Base-by-base conservation (phyloP, 92 coral and sea anemone species). In the Ricordea florida region DNA sequence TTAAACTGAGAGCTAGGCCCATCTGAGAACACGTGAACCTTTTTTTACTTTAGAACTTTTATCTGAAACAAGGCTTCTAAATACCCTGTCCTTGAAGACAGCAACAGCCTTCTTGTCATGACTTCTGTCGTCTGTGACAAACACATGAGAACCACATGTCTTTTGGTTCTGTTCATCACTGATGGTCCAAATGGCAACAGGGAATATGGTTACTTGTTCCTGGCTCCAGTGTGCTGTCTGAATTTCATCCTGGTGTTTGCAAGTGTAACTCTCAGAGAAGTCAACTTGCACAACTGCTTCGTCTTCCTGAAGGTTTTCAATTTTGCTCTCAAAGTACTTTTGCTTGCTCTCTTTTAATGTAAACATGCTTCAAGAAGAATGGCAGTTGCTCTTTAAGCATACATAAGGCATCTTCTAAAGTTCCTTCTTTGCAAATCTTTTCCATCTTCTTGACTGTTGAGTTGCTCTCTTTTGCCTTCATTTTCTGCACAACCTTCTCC, bases 1-100 rank as follows among this genome's bases (percentile, higher is more conserved):
- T 83, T 83, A 58, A 83, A 83, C 57, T 83, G 88, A 14, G 78
- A 64, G 27, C 77, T 83, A 10, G 88, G 83, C 8, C 88, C 88
- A 74, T 83, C 88, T 31, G 88, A 82, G 44, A 82, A 82, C 26
- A 53, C 28, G 41, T 81, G 23, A 9, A 20, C 33, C 66, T 15
- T 11, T 23, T 3, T 27, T 61, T 1, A 83, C 47, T 3, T 34
- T 30, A 8, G 77, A 46, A 15, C 58, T 42, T 31, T 25, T 51
- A 14, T 62, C 28, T 35, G 42, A 51, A 11, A 82, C 82, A 40
- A 82, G 74, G 2, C n/a, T 22, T 0, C 65, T 21, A 26, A 82
- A 11, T 10, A 82, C 63, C 14, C n/a, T 32, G 35, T 24, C 38
- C 78, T 76, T 62, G 62, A 84, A 76, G n/a, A 57, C 76, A 35